Evolutionary conservation across 2,113 vertebrate species (phyloP), one percentile per base, ranked within the genome.

Genomic region (Podocnemis expansa): DNA sequence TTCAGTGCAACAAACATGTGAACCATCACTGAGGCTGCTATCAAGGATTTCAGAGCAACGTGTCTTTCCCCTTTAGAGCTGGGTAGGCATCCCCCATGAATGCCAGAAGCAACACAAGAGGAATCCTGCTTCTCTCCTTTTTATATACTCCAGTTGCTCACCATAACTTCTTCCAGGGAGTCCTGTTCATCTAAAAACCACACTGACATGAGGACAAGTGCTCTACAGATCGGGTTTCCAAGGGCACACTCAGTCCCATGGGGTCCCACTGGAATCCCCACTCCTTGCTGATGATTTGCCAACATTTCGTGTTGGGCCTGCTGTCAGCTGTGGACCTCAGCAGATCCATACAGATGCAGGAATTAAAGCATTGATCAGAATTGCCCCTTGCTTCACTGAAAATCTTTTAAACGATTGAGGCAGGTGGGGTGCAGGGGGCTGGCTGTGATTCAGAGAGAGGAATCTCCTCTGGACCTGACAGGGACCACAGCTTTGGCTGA

Each of bases 361-460:
- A 76, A 41, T 5, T 3, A 67, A 5, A 1, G 29, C 6, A 4
- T 2, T 0, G 1, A 1, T 34, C 0, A 2, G 2, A 0, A 1
- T 47, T 4, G 0, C 22, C 22, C 55, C 38, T 63, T 29, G 38
- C 73, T 12, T 76, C 1, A 10, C 41, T 25, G 38, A 27, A 75
- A 75, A 43, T 27, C 10, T 14, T 45, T 76, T 10, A 38, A 45
- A 45, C 45, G 22, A 25, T 13, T 27, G 73, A 6, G 73, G 24
- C 5, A 12, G 38, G 21, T 2, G 6, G 41, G 41, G 41, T 11
- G 3, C 10, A 11, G 22, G 73, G 73, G 38, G 24, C 8, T 38
- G 58, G 58, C 58, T 34, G 29, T 60, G 58, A 60, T 21, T n/a
- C 34, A 70, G 34, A 70, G 63, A 17, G 63, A 70, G 19, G 63